phyloP scores from a whole-genome alignment of 2,888 invertebrate species.

The Pomacea canaliculata region DNA sequence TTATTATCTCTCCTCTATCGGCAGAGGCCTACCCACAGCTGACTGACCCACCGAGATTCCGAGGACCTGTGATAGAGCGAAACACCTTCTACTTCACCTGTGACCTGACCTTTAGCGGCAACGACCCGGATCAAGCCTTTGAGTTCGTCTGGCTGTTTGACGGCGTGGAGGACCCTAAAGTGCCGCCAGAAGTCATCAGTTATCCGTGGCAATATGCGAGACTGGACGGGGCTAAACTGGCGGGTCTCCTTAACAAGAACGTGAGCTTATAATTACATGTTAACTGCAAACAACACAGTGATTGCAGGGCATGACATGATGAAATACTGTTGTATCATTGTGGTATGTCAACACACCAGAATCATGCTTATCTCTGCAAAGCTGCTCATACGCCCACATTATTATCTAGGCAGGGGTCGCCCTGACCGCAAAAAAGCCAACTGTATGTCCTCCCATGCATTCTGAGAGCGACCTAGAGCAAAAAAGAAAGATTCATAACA shows the following conservation, averaged over 20 bases:
- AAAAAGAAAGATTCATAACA: no score
- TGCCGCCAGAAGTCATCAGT: constrained; percentile 4
- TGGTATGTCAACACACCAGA: no score
- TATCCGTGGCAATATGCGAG: constrained; percentile 4
- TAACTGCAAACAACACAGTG: no score
- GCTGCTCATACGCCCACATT: no score
- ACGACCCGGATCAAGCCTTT: background rate
- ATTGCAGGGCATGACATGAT: no score
- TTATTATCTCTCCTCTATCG: background rate
- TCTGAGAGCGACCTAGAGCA: no score
- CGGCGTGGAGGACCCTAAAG: constrained; percentile 14
- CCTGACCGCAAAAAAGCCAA: no score
- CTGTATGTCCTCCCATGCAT: no score
- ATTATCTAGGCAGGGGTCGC: no score
- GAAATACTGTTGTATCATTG: no score
- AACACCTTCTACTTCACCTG: constrained; percentile 19
- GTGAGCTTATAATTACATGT: background rate
- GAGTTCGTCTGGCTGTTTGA: constrained; percentile 27
- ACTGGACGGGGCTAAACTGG: constrained; percentile 12
- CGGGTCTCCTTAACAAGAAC: constrained; percentile 10
- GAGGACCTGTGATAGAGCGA: constrained; percentile 2
- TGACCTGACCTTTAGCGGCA: background rate
- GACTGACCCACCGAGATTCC: constrained; percentile 1
- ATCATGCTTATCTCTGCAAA: no score
- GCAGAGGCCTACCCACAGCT: constrained; percentile 8